Conservation (phyloP, 2,888 invertebrate genomes). For the Amphipyra tragopoginis region DNA sequence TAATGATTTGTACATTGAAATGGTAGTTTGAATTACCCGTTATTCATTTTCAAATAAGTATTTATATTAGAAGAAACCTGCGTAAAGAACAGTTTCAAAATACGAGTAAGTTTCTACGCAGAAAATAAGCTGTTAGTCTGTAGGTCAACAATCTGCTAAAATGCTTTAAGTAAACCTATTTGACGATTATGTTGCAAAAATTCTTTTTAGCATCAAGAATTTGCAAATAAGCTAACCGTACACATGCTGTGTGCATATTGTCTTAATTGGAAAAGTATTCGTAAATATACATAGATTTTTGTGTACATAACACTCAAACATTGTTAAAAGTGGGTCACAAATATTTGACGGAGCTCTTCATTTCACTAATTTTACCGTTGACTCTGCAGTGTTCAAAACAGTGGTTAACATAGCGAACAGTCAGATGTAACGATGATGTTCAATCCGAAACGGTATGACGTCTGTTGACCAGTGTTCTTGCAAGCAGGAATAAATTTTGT, state of each 20-base stretch:
- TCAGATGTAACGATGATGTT: slow-evolving; percentile 2
- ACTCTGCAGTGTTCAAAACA: slow-evolving; percentile 41
- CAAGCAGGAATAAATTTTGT: slow-evolving; percentile 8
- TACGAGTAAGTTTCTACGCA: slow-evolving; percentile 27
- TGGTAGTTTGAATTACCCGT: slow-evolving; percentile 1
- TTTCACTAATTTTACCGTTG: slow-evolving; percentile 57
- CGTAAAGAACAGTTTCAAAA: slow-evolving; percentile 25
- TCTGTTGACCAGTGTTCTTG: not conserved
- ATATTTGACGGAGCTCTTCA: slow-evolving; percentile 58
- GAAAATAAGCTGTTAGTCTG: slow-evolving; percentile 15
- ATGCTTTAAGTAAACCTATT: slow-evolving; percentile 7
- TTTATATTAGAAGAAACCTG: slow-evolving; percentile 7
- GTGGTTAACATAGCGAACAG: slow-evolving; percentile 5
- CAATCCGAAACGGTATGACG: not conserved
- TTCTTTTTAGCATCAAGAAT: slow-evolving; percentile 13
- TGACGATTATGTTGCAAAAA: slow-evolving; percentile 20
- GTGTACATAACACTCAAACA: slow-evolving; percentile 47
- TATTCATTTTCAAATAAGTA: slow-evolving; percentile 8
- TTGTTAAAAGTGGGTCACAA: slow-evolving; percentile 52
- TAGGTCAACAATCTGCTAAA: slow-evolving; percentile 24
- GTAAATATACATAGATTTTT: slow-evolving; percentile 33
- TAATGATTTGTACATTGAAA: not conserved
- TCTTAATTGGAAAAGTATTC: slow-evolving; percentile 52
- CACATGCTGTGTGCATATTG: slow-evolving; percentile 29
- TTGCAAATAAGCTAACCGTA: slow-evolving; percentile 25